Base-by-base conservation (phyloP, 1,140 invertebrate species). In the Pachyrhynchus sulphureomaculatus region DNA sequence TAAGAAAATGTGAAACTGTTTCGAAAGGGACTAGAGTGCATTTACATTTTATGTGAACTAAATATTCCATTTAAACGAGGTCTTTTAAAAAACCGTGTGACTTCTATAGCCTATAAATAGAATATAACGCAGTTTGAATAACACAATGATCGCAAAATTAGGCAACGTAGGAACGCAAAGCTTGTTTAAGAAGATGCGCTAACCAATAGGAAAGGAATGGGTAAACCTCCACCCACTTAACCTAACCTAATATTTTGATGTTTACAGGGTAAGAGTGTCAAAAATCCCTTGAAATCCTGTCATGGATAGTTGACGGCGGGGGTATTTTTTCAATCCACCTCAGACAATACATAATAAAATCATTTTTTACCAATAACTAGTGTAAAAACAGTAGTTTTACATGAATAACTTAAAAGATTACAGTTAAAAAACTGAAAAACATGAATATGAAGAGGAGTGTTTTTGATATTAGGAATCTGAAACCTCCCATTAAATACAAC, bases 341-440 rank as follows among this genome's bases (percentile, higher is more conserved):
- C 24, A 23, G 36, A 55, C 36, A 55, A 42, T 55, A 55, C 37
- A 55, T 18, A 34, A 17, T 44, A 55, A 55, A 55, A 55, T 55
- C 53, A 55, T 34, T 29, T 8, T 41, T 42, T 42, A 49, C n/a
- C 4, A n/a, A 42, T 32, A n/a, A 0, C n/a, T 37, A 37, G 24
- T 23, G 20, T 41, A 37, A 29, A 10, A 24, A 41, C 24, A n/a
- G 26, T 29, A 29, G 26, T 12, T 24, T n/a, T 55, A 37, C 23
- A 37, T 36, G 34, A 10, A 20, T 34, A 34, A 20, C 18, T 13
- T 5, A 8, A 39, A 3, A 26, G 3, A 21, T 3, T 13, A 18
- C 36, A 13, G 26, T 48, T 41, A 32, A 20, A 51, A 13, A 26
- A 20, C 10, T 21, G 3, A 47, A 33, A 37, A 33, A 59, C 32